Evolutionary conservation across 1,140 invertebrate genomes (phyloP).

Genomic region (Brachionus angularis): DNA sequence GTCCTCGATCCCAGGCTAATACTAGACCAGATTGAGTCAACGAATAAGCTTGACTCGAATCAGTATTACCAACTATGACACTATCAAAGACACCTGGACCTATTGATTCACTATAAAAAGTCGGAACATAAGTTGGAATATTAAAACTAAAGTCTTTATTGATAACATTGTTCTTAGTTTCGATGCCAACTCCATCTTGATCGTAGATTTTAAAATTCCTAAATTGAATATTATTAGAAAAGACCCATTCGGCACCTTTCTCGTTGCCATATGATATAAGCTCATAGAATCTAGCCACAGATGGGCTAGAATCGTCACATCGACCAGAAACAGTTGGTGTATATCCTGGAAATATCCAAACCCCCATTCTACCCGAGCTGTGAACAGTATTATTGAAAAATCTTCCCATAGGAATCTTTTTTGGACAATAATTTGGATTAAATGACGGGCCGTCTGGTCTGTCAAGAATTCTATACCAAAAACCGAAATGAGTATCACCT

Average conservation of each 20-base stretch:
- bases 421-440: conserved; percentile 49
- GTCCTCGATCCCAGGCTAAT: conserved; percentile 31
- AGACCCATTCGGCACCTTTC: conserved; percentile 50
- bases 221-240: conserved; percentile 50
- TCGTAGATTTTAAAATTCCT: conserved; percentile 48
- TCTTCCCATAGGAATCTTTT: conserved; percentile 47
- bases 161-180: conserved; percentile 1
- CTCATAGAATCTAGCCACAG: conserved; percentile 45
- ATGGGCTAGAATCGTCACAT: conserved; percentile 18
- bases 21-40: conserved; percentile 28
- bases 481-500: conserved; percentile 56
- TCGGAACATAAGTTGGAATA: neutral
- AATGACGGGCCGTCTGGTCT: conserved; percentile 54
- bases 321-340: conserved; percentile 46
- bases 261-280: conserved; percentile 26
- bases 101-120: conserved; percentile 24
- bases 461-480: conserved; percentile 52
- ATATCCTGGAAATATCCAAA: conserved; percentile 54
- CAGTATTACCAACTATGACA: conserved; percentile 27
- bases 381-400: conserved; percentile 55
- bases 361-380: conserved; percentile 53
- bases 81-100: conserved; percentile 13
- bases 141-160: neutral
- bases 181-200: conserved; percentile 49
- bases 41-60: conserved; percentile 29